Conservation (phyloP, 2,888 invertebrate species). For the Piscicola geometra region DNA sequence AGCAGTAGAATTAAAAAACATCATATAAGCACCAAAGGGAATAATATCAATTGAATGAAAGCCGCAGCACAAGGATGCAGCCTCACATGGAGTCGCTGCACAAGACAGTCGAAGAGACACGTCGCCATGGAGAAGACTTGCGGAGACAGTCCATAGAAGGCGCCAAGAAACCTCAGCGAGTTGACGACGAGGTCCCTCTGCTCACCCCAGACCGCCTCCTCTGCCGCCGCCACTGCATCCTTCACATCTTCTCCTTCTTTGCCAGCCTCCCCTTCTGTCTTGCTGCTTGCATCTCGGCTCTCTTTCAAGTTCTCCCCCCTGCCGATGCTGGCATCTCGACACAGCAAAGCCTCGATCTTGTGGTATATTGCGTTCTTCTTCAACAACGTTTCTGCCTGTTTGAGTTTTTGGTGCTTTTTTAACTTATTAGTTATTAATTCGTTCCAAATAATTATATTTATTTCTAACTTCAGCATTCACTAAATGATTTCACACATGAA, state of each 20-base stretch:
- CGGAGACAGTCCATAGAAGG: slow-evolving; percentile 14
- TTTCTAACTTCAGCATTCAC: no score
- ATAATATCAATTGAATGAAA: no score
- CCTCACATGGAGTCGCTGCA: background rate
- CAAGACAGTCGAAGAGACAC: slow-evolving; percentile 25
- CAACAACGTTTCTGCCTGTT: slow-evolving; percentile 4
- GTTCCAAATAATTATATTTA: no score
- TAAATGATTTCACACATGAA: no score
- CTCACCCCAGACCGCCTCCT: background rate
- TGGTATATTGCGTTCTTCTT: slow-evolving; percentile 11
- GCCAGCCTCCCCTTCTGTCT: background rate
- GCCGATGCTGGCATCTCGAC: background rate
- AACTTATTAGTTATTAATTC: no score
- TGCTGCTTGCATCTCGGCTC: background rate
- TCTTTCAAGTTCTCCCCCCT: background rate
- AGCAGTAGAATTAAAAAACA: background rate
- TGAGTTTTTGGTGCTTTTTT: no score
- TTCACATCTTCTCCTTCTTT: background rate
- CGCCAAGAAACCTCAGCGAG: slow-evolving; percentile 21
- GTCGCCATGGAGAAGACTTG: slow-evolving; percentile 24
- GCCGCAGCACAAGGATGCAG: background rate
- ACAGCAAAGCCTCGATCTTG: background rate
- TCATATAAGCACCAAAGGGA: slow-evolving; percentile 4
- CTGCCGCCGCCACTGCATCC: no score
- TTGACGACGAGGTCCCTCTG: slow-evolving; percentile 10